phyloP scores from a whole-genome alignment of 2,888 invertebrate genomes.

The Podotricha telesiphe region DNA sequence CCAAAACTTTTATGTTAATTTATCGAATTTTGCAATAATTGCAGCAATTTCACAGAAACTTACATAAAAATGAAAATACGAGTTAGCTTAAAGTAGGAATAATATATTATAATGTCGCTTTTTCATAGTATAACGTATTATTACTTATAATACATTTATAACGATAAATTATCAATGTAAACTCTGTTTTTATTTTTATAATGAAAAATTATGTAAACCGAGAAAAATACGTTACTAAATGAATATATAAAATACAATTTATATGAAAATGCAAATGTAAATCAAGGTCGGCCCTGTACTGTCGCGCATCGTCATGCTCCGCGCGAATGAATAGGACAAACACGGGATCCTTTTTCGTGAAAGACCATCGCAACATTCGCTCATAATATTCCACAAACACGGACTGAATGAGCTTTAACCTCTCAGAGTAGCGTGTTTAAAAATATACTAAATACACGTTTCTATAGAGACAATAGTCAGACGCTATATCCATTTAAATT shows the following conservation, averaged over 20 bases:
- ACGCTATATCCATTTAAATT: conserved; percentile 7
- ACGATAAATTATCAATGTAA: too few species aligned
- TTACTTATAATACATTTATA: too few species aligned
- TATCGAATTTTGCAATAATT: conserved; percentile 26
- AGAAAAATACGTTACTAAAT: neutral
- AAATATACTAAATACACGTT: conserved; percentile 24
- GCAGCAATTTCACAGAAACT: neutral
- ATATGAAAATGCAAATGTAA: conserved; percentile 18
- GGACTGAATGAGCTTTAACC: conserved; percentile 40
- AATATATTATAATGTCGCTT: neutral
- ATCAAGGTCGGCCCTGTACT: conserved; percentile 55
- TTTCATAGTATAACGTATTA: neutral
- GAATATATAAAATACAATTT: neutral
- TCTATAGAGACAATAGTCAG: neutral
- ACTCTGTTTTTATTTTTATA: too few species aligned
- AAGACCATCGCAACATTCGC: conserved; percentile 57
- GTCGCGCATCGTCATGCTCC: conserved; percentile 63
- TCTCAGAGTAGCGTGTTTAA: conserved; percentile 31
- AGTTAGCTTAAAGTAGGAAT: neutral
- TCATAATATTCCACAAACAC: conserved; percentile 48
- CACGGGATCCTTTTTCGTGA: conserved; percentile 70
- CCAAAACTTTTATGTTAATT: conserved; percentile 35
- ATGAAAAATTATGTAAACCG: neutral
- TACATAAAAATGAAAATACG: conserved; percentile 3
- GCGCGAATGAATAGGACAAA: conserved; percentile 69